phyloP scores from a whole-genome alignment of 1,140 invertebrate species.

The Eubasilissa regina region DNA sequence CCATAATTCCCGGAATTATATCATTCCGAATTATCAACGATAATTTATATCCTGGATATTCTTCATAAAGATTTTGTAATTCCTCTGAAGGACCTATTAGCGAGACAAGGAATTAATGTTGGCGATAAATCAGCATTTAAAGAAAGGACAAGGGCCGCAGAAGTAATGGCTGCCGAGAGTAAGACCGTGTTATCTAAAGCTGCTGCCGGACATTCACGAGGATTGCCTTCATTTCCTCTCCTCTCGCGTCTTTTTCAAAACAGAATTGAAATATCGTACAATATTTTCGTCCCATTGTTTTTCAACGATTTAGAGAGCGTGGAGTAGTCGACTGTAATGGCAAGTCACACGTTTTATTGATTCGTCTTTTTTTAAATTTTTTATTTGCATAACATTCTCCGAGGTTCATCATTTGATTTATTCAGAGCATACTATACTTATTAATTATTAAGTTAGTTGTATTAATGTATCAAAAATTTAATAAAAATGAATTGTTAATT shows the following conservation, averaged over 20 bases:
- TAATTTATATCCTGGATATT: constrained; percentile 28
- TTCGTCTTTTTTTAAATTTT: not conserved
- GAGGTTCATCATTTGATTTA: not conserved
- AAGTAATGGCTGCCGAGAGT: not conserved
- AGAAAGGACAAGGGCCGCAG: not conserved
- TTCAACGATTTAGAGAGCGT: not conserved
- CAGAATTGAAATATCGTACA: constrained; percentile 14
- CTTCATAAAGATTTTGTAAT: constrained; percentile 32
- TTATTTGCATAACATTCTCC: not conserved
- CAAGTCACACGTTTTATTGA: not conserved
- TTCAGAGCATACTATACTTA: too few relatives aligned
- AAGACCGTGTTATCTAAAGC: constrained; percentile 43
- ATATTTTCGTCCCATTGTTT: constrained; percentile 24
- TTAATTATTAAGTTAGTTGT: too few relatives aligned
- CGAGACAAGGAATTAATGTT: constrained; percentile 18
- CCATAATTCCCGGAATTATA: constrained; percentile 19
- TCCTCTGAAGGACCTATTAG: constrained; percentile 33
- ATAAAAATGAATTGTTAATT: too few relatives aligned
- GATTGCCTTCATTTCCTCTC: constrained; percentile 40
- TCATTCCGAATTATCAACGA: constrained; percentile 6
- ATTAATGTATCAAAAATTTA: too few relatives aligned
- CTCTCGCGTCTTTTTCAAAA: not conserved
- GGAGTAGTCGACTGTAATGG: not conserved
- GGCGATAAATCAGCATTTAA: constrained; percentile 23
- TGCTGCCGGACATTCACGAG: constrained; percentile 33